These are phyloP conservation scores for Hypselothyrea guttata DNA, from an alignment of 2,888 invertebrate species.

Conservation along the genomic window DNA sequence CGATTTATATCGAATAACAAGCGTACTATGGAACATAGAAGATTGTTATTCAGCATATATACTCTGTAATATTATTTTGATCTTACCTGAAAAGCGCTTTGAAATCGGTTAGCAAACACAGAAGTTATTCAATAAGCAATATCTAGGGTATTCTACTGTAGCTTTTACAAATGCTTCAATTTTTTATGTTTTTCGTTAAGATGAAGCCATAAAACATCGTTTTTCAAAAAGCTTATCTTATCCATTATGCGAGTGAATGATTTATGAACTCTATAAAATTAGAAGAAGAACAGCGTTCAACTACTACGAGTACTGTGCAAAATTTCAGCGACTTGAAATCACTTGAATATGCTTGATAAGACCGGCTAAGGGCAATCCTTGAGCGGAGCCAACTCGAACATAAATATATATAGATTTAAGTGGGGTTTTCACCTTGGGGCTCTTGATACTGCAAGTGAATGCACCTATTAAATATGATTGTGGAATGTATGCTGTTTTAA, in stretches of 20 bases:
- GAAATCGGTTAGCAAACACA: too few species aligned
- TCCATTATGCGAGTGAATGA: constrained; percentile 29
- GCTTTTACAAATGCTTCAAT: neutral
- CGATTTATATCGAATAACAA: too few species aligned
- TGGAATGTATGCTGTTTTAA: neutral
- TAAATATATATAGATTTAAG: neutral
- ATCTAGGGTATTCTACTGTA: too few species aligned
- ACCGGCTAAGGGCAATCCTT: constrained; percentile 15
- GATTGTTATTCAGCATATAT: too few species aligned
- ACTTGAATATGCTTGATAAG: constrained; percentile 13
- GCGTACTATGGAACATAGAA: too few species aligned
- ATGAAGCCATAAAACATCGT: constrained; percentile 13
- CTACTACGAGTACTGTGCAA: constrained; percentile 21
- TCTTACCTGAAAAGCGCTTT: too few species aligned
- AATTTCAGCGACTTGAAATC: too few species aligned
- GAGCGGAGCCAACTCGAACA: too few species aligned
- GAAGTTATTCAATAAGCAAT: too few species aligned
- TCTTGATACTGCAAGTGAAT: constrained; percentile 42
- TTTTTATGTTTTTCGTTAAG: constrained; percentile 3
- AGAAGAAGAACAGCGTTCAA: too few species aligned
- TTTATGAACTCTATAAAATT: constrained; percentile 23
- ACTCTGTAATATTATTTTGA: too few species aligned
- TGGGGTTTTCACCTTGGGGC: constrained; percentile 17
- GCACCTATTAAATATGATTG: constrained; percentile 44
- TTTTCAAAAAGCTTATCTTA: constrained; percentile 26